These are phyloP conservation scores for Columbina picui DNA, from an alignment of 2,113 vertebrate species.

Conservation along the genomic window DNA sequence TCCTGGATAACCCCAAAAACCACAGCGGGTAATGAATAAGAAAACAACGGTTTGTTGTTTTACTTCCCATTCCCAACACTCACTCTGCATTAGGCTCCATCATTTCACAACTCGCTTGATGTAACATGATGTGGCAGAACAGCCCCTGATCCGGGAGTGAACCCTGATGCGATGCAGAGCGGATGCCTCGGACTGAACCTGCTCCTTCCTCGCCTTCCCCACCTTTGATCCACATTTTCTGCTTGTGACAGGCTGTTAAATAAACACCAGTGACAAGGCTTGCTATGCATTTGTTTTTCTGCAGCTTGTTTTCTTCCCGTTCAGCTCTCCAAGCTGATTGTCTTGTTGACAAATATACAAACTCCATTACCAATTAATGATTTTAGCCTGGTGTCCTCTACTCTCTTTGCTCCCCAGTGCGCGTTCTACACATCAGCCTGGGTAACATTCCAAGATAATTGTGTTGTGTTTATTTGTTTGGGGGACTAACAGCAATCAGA, in stretches of 20 bases:
- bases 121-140: conserved; percentile 60
- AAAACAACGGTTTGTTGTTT: conserved; percentile 51
- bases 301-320: conserved; percentile 9
- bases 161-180: conserved; percentile 22
- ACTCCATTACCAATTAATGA: conserved; percentile 55
- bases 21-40: conserved; percentile 7
- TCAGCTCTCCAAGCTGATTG: not conserved
- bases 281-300: conserved; percentile 10
- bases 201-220: conserved; percentile 41
- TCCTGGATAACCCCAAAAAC: conserved; percentile 42
- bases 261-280: conserved; percentile 36
- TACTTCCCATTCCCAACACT: conserved; percentile 37
- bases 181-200: conserved; percentile 26
- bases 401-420: conserved; percentile 20
- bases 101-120: conserved; percentile 38
- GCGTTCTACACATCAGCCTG: conserved; percentile 25
- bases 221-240: conserved; percentile 54
- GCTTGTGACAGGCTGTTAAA: conserved; percentile 37
- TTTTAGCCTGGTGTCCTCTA: conserved; percentile 15
- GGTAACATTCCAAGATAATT: conserved; percentile 53
- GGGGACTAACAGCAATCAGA: conserved; percentile 9
- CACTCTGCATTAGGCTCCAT: conserved; percentile 57
- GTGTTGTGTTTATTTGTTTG: conserved; percentile 44
- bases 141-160: conserved; percentile 39
- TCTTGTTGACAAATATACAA: conserved; percentile 29